Conservation (phyloP, 1,140 invertebrate genomes). For the Phymorhynchus buccinoides region DNA sequence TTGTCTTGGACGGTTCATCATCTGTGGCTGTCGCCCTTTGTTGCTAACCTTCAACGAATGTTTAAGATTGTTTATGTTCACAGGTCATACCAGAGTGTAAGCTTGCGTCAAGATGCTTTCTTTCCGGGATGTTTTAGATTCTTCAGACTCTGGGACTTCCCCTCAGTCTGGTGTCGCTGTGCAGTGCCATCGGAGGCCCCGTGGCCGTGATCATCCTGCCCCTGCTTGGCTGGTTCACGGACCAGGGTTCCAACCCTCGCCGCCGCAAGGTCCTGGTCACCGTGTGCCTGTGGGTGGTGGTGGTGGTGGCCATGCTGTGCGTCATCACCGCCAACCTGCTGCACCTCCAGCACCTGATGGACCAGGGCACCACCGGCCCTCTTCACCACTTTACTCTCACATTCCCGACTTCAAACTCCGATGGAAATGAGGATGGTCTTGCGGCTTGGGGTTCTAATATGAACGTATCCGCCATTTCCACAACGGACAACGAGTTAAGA, state of each 20-base stretch:
- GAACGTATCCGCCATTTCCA: not conserved
- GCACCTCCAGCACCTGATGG: not conserved
- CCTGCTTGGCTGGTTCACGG: conserved; percentile 21
- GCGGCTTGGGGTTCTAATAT: not conserved
- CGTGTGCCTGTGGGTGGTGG: not conserved
- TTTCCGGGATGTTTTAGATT: not conserved
- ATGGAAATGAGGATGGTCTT: no score
- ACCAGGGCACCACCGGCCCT: not conserved
- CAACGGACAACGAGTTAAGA: no score
- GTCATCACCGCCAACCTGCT: conserved; percentile 6
- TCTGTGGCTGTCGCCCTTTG: no score
- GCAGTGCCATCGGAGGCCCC: not conserved
- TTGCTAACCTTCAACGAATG: no score
- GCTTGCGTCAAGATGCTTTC: no score
- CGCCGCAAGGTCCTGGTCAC: not conserved
- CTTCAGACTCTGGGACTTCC: conserved; percentile 25
- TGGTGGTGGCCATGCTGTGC: not conserved
- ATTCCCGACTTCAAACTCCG: not conserved
- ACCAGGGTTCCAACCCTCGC: conserved; percentile 3
- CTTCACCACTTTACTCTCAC: not conserved
- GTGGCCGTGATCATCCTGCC: not conserved
- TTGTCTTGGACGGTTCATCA: no score
- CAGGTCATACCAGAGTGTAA: no score
- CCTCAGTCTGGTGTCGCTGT: not conserved
- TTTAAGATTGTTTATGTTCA: no score